A percentile compares a stretch with the other conserved stretches of the same genome.
phyloP scores from a whole-genome alignment of 64 coral and sea anemone species.

The Porites australiensis region DNA sequence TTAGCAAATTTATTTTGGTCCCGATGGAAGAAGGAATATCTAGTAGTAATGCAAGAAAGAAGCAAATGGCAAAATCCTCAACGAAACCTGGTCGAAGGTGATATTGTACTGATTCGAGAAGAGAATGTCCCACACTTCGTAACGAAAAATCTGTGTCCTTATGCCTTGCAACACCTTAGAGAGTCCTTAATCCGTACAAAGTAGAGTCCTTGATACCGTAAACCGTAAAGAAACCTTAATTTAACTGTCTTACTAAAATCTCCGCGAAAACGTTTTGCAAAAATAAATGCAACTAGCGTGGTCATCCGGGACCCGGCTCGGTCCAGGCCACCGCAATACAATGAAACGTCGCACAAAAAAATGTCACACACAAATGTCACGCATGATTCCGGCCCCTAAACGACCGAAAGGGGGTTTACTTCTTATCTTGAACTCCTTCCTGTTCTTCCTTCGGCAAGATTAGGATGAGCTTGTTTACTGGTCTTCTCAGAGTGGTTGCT shows the following conservation, averaged over 20 bases:
- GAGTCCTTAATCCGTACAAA: too few relatives aligned
- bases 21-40: neutral
- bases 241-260: too few relatives aligned
- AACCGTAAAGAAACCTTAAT: too few relatives aligned
- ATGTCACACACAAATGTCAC: neutral
- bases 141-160: too few relatives aligned
- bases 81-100: neutral
- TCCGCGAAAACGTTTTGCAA: too few relatives aligned
- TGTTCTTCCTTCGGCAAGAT: conserved; percentile 27
- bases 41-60: neutral
- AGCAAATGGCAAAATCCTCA: neutral
- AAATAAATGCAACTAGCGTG: too few relatives aligned
- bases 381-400: conserved; percentile 21
- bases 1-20: neutral
- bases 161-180: too few relatives aligned
- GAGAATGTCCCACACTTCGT: neutral
- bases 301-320: neutral
- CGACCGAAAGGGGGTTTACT: neutral
- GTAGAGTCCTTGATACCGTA: too few relatives aligned
- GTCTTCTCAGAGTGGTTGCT: conserved; percentile 1
- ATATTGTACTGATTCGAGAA: neutral
- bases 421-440: conserved; percentile 19
- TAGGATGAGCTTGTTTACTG: conserved; percentile 10
- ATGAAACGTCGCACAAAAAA: neutral
- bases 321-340: neutral